Base-by-base conservation (phyloP, 2,888 invertebrate genomes). In the Scaptomyza parva region DNA sequence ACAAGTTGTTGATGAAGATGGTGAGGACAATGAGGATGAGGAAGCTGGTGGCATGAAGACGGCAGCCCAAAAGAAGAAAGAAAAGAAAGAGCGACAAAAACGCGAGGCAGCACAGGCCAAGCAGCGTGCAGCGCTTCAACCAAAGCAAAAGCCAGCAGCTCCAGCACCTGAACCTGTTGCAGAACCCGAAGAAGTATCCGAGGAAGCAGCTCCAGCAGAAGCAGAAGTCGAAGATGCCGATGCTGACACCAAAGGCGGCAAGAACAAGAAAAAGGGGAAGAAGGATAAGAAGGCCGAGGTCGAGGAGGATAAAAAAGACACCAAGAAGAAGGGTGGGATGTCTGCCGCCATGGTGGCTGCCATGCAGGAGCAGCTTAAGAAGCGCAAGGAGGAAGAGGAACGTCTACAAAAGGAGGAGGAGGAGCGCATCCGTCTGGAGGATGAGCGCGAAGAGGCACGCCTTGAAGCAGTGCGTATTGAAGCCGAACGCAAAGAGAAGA, bases 351-450 rank as follows among this genome's bases (percentile, higher is more conserved):
- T 96, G 63, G 95, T 98, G 72, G 96, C 96, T 65, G 97, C 97
- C 22, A 97, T 98, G 96, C 97, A 97, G 92, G 97, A 97, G 91
- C 95, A 96, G 17, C 93, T 97, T n/a, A 96, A 95, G 86, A 96
- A 96, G 89, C 93, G 96, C 1, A 96, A 96, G 89, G 98, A 98
- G 90, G 97, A 98, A 81, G 97, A 98, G 90, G 98, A 98, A 89
- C 93, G 95, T 41, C 77, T 92, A 53, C 89, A 86, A 68, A 93
- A 92, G 45, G 95, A 96, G 88, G 96, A 97, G 89, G 97, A 98
- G 84, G 98, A 98, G 90, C 94, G 94, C 70, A 93, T 96, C 48
- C 93, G 93, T 24, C 93, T 93, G 68, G 95, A 95, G 85, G 97
- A 97, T 78, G 95, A 96, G 89, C 93, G 95, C 26, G 96, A 96